Evolutionary conservation across 2,888 invertebrate species (phyloP).

Genomic region (Buathra laborator): DNA sequence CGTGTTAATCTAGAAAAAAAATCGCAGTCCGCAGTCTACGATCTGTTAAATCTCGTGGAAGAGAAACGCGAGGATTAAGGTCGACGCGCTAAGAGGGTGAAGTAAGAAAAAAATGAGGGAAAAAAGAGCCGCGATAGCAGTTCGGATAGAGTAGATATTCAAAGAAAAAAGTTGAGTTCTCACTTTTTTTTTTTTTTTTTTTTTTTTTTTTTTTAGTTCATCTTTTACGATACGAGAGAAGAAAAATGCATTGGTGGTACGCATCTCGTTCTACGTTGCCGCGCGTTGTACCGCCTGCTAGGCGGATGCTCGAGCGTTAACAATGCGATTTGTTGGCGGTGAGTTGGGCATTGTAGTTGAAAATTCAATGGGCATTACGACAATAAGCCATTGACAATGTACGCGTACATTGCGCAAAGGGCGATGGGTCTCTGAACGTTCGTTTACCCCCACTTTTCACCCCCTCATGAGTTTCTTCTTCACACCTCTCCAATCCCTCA

Average conservation of each 20-base stretch:
- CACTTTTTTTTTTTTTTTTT: not conserved
- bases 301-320: constrained; percentile 74
- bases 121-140: not conserved
- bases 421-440: constrained; percentile 45
- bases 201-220: not conserved
- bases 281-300: not conserved
- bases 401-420: constrained; percentile 79
- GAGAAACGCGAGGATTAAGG: constrained; percentile 57
- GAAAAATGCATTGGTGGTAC: constrained; percentile 9
- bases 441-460: constrained; percentile 17
- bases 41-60: constrained; percentile 64
- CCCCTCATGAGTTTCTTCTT: constrained; percentile 21
- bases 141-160: not conserved
- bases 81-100: constrained; percentile 20
- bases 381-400: constrained; percentile 82
- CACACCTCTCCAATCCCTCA: constrained; percentile 37
- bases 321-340: constrained; percentile 79
- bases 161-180: not conserved
- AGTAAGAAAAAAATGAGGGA: constrained; percentile 33
- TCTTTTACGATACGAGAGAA: not conserved
- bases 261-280: constrained; percentile 1
- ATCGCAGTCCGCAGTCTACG: not conserved
- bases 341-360: constrained; percentile 74
- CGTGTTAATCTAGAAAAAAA: constrained; percentile 54
- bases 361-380: constrained; percentile 82